phyloP scores from a whole-genome alignment of 2,113 vertebrate genomes.

The Alectura lathami region DNA sequence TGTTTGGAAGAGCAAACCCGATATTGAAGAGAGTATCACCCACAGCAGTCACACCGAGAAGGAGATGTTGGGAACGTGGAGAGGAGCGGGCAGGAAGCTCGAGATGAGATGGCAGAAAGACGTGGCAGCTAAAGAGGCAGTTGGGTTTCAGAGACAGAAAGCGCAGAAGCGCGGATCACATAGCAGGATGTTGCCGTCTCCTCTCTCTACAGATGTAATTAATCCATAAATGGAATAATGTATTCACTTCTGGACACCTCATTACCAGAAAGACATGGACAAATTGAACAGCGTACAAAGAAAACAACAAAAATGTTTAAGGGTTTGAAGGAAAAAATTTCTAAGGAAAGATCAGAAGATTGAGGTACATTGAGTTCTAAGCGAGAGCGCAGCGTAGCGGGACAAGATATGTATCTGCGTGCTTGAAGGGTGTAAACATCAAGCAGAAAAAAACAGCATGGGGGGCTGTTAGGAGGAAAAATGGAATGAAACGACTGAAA shows the following conservation, averaged over 20 bases:
- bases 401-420: background rate
- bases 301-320: conserved; percentile 64
- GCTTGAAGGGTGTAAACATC: conserved; percentile 37
- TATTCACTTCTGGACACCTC: conserved; percentile 68
- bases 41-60: background rate
- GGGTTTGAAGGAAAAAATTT: conserved; percentile 32
- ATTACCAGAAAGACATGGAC: conserved; percentile 62
- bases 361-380: background rate
- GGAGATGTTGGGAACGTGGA: background rate
- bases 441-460: background rate
- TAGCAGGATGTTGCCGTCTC: background rate
- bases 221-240: conserved; percentile 67
- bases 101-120: background rate
- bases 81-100: background rate
- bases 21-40: background rate
- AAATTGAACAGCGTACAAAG: conserved; percentile 53
- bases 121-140: conserved; percentile 21
- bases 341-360: conserved; percentile 39
- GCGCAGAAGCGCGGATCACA: background rate
- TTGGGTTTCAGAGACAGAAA: background rate
- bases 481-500: background rate
- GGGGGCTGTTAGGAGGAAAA: background rate
- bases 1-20: background rate
- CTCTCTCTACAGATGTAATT: conserved; percentile 54
- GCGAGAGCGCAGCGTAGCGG: background rate